phyloP scores from a whole-genome alignment of 2,113 vertebrate genomes.

The Eupsittula cactorum region DNA sequence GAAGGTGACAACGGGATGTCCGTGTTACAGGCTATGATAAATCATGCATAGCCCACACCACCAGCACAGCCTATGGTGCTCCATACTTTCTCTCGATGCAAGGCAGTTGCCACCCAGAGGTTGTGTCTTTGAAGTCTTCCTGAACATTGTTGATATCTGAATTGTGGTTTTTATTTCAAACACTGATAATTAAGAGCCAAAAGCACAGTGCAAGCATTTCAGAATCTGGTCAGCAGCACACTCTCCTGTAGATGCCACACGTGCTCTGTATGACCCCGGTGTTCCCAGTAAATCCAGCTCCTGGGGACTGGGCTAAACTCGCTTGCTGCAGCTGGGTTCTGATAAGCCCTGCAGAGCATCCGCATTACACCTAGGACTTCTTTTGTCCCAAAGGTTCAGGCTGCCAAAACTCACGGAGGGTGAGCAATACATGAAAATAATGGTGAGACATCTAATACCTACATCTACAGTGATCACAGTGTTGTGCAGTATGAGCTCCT shows the following conservation, averaged over 20 bases:
- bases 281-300: neutral
- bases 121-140: neutral
- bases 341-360: neutral
- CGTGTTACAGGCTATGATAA: neutral
- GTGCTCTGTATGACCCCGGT: neutral
- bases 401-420: neutral
- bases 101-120: neutral
- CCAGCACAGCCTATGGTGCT: accelerated
- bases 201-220: neutral
- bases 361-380: neutral
- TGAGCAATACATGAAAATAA: neutral
- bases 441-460: accelerated
- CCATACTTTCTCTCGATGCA: accelerated
- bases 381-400: neutral
- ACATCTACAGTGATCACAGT: accelerated
- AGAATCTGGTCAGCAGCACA: neutral
- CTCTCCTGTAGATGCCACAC: neutral
- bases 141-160: neutral
- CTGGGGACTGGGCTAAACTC: neutral
- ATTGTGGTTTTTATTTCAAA: neutral
- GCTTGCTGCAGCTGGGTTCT: neutral
- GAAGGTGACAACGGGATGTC: accelerated
- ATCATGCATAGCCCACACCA: accelerated
- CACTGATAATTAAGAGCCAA: neutral
- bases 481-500: neutral